phyloP scores from a whole-genome alignment of 1,140 invertebrate genomes.

The Coptotermes formosanus region DNA sequence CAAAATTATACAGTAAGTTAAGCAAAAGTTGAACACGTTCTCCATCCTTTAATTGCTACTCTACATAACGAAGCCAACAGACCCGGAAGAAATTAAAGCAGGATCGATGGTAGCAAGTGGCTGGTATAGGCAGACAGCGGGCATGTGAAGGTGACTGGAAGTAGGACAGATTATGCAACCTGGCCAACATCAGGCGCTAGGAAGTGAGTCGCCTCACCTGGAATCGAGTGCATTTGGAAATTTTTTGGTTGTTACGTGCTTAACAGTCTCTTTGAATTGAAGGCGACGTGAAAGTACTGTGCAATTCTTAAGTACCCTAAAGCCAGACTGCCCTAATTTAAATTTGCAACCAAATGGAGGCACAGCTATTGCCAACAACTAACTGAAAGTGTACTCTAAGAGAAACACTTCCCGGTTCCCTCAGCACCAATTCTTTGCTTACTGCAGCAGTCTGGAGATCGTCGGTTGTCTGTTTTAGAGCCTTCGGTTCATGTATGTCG shows the following conservation, averaged over 20 bases:
- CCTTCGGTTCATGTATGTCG: too few species aligned
- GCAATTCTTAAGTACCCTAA: not conserved
- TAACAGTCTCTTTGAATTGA: not conserved
- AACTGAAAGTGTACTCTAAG: not conserved
- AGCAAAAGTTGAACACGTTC: not conserved
- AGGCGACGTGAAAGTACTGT: not conserved
- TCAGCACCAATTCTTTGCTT: too few species aligned
- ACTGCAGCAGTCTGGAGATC: too few species aligned
- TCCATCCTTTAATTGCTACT: not conserved
- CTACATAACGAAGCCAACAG: not conserved
- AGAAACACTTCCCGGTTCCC: not conserved
- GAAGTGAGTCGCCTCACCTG: not conserved
- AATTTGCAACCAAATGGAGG: not conserved
- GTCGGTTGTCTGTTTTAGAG: too few species aligned
- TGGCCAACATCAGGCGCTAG: not conserved
- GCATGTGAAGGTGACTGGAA: not conserved
- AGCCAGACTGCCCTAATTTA: not conserved
- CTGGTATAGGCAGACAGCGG: too few species aligned
- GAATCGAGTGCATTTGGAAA: not conserved
- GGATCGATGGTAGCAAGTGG: not conserved
- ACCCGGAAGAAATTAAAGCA: not conserved
- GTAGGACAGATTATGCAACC: not conserved
- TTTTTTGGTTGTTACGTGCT: not conserved
- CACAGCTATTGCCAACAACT: not conserved
- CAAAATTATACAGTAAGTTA: not conserved